Evolutionary conservation across 2,888 invertebrate genomes (phyloP), one percentile per base, ranked within the genome.

Genomic region (Morpho helenor): DNA sequence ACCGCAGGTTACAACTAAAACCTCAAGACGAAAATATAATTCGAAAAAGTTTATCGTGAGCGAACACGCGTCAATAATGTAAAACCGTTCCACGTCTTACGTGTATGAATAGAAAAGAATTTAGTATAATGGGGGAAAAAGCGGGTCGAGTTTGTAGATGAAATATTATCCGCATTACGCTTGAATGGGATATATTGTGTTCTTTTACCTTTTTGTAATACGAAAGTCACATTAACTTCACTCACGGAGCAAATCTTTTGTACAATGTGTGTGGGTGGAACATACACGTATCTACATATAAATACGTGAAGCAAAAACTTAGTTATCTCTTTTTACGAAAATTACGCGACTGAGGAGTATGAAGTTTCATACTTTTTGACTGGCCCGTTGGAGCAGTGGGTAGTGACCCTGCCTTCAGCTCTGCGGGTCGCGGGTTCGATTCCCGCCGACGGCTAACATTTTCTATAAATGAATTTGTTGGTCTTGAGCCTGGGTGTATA

Each of bases 31-130:
- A 31, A 31, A 31, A 31, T 31, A 31, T 31, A 31, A 55, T 64
- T 57, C 49, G 47, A 55, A 59, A 59, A 31, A 31, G 31, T 52
- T 49, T 50, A 52, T 50, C 47, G 50, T 51, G 62, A 52, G 52
- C 52, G 55, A 40, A 22, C 41, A 44, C n/a, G 46, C 52, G 50
- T 56, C 49, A 52, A 57, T 62, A 57, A 62, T 49, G 9, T 52
- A 49, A 60, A 44, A 42, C 10, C 39, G 10, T 45, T 50, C n/a
- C 41, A 44, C 47, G 60, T 56, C 31, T 31, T 31, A 31, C 31
- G 31, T 5, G 8, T 44, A 44, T 45, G 45, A 52, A 45, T 10
- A 44, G 31, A 52, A 52, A 39, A 45, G 45, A 31, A 52, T 52
- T 23, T 44, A 31, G 44, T 47, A 50, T 52, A 57, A 55, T 59